phyloP scores from a whole-genome alignment of 2,888 invertebrate genomes.

The Dryococelus australis region DNA sequence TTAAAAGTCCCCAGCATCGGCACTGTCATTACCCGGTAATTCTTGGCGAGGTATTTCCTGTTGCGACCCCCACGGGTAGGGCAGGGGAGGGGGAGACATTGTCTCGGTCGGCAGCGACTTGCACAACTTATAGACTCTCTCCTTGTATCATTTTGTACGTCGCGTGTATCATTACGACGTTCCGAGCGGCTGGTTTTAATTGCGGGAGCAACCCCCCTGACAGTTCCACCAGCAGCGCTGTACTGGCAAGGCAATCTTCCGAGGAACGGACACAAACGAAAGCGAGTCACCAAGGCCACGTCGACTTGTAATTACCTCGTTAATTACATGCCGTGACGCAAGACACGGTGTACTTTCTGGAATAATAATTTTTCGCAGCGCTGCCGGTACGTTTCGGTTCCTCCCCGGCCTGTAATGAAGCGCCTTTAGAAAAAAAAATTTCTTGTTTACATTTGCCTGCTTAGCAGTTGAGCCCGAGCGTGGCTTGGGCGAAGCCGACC shows the following conservation, averaged over 20 bases:
- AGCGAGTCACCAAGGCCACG: neutral
- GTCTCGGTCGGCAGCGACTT: conserved; percentile 8
- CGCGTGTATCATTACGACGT: conserved; percentile 20
- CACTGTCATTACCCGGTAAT: neutral
- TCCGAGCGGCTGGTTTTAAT: conserved; percentile 33
- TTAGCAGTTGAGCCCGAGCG: no score
- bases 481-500: no score
- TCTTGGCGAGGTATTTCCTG: neutral
- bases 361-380: neutral
- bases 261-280: neutral
- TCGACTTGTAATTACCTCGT: neutral
- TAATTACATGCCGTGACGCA: neutral
- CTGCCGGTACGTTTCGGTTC: neutral
- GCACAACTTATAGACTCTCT: neutral
- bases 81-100: neutral
- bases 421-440: no score
- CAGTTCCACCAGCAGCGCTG: no score
- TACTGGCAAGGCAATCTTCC: no score
- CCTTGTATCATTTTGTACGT: conserved; percentile 9
- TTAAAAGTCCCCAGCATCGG: neutral
- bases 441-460: no score
- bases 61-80: neutral
- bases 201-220: neutral
- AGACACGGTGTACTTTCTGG: neutral
- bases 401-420: no score